Evolutionary conservation across 1,140 invertebrate species (phyloP).

Genomic region (Physella acuta): DNA sequence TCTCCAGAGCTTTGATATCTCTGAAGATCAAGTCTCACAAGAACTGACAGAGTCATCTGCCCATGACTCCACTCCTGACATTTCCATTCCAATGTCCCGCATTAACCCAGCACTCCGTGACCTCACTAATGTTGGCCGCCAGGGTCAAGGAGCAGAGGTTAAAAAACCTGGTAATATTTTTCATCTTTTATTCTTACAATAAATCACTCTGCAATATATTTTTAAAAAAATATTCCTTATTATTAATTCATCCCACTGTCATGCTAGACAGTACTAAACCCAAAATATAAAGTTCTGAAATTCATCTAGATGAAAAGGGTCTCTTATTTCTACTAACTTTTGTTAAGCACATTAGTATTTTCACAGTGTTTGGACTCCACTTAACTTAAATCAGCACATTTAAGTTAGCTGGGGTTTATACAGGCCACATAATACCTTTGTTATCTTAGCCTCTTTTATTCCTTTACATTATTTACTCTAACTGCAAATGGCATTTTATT

Average conservation of each 20-base stretch:
- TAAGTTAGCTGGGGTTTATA: too few relatives aligned
- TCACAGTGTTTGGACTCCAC: too few relatives aligned
- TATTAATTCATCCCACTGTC: not conserved
- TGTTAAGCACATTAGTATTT: not conserved
- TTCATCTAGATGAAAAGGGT: too few relatives aligned
- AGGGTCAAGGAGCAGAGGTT: slow-evolving; percentile 20
- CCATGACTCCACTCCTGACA: slow-evolving; percentile 29
- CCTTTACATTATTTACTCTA: too few relatives aligned
- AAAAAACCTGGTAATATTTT: slow-evolving; percentile 28
- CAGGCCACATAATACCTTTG: too few relatives aligned
- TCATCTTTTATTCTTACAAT: not conserved
- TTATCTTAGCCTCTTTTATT: too few relatives aligned
- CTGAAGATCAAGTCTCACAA: not conserved
- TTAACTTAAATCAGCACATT: too few relatives aligned
- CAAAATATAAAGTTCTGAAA: too few relatives aligned
- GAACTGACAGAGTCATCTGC: not conserved
- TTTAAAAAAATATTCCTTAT: not conserved
- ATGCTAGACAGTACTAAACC: too few relatives aligned
- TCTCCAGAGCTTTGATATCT: not conserved
- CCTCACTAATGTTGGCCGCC: slow-evolving; percentile 40
- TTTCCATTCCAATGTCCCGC: slow-evolving; percentile 36
- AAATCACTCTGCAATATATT: not conserved
- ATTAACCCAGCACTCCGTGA: slow-evolving; percentile 42
- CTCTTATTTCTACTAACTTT: not conserved
- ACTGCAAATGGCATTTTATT: too few relatives aligned